phyloP scores from a whole-genome alignment of 2,113 vertebrate species.

The Octodon degus region DNA sequence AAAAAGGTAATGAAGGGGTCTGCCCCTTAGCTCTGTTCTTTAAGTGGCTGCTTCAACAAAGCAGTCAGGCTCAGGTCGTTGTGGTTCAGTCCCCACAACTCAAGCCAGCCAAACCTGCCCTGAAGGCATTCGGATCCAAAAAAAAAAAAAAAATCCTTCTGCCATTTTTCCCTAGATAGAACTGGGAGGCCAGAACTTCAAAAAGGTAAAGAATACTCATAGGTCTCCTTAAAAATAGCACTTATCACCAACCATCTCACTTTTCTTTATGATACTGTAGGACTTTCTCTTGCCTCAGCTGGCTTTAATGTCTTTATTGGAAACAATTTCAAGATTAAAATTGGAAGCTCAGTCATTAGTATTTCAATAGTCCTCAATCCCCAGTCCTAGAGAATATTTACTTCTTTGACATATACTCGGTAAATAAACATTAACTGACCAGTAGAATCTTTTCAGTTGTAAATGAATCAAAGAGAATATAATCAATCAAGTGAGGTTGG shows the following conservation, averaged over 20 bases:
- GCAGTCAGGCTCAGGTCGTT: too few species aligned
- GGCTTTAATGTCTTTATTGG: neutral
- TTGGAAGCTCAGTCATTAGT: neutral
- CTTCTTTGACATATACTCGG: neutral
- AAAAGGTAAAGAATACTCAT: neutral
- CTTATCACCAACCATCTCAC: neutral
- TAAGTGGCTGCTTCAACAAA: too few species aligned
- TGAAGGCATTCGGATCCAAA: too few species aligned
- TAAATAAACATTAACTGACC: neutral
- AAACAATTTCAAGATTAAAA: neutral
- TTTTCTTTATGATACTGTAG: neutral
- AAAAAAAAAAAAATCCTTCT: too few species aligned
- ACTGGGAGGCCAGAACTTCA: neutral
- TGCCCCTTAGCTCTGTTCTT: too few species aligned
- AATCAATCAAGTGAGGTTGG: neutral
- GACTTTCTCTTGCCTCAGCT: neutral
- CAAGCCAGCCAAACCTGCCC: too few species aligned
- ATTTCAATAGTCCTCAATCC: neutral
- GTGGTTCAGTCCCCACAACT: too few species aligned
- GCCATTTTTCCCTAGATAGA: too few species aligned
- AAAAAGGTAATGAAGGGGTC: neutral
- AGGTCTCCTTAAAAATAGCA: neutral
- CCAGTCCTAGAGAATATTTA: neutral
- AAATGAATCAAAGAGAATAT: neutral
- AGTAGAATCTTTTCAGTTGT: neutral